These are phyloP conservation scores for Turritopsis rubra DNA, from an alignment of 30 jellyfish, hydroid and myxozoan species.

Conservation along the genomic window DNA sequence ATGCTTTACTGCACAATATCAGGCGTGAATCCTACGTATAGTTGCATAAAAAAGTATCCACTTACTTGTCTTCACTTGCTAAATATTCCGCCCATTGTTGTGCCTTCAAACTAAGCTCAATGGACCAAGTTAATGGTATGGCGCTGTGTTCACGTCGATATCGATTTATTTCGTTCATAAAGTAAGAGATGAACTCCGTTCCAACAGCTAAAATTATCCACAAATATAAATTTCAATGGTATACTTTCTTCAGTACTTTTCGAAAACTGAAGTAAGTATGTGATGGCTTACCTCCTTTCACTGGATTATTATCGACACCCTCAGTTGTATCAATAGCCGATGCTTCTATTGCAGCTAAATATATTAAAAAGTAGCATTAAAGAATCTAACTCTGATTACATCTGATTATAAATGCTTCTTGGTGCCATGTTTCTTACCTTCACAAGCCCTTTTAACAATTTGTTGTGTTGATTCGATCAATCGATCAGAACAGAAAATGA, in stretches of 20 bases:
- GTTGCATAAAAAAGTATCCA: background rate
- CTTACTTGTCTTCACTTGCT: conserved; percentile 73
- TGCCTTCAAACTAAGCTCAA: conserved; percentile 51
- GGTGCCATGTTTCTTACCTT: conserved; percentile 60
- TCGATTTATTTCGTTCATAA: conserved; percentile 62
- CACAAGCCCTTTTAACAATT: conserved; percentile 67
- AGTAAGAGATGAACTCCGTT: conserved; percentile 46
- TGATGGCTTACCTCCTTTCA: conserved; percentile 33
- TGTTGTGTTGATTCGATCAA: conserved; percentile 67
- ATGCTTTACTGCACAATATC: background rate
- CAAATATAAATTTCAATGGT: too few relatives aligned
- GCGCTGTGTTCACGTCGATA: conserved; percentile 95
- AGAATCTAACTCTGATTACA: too few relatives aligned
- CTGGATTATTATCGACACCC: conserved; percentile 24
- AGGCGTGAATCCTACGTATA: background rate
- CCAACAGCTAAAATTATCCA: conserved; percentile 26
- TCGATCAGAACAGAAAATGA: conserved; percentile 74
- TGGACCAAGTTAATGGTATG: conserved; percentile 81
- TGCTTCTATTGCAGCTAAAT: conserved; percentile 33
- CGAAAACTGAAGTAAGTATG: too few relatives aligned
- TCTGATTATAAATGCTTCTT: too few relatives aligned
- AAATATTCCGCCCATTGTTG: conserved; percentile 96
- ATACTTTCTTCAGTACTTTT: too few relatives aligned
- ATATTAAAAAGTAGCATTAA: background rate
- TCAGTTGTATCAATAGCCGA: conserved; percentile 27